These are phyloP conservation scores for Bombylius discolor DNA, from an alignment of 2,888 invertebrate species.

Conservation along the genomic window DNA sequence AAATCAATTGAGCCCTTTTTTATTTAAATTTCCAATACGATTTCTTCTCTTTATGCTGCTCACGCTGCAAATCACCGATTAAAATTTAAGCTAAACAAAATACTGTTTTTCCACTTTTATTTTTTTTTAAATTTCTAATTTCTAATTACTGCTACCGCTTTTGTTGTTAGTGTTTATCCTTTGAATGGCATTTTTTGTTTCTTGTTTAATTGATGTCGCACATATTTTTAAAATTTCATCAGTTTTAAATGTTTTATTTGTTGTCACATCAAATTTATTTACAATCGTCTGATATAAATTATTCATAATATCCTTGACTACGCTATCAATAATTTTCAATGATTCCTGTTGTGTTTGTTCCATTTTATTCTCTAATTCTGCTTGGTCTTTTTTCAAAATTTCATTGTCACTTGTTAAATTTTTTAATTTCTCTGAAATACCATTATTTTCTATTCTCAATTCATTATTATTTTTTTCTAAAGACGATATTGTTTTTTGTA, in stretches of 20 bases:
- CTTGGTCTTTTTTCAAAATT: neutral
- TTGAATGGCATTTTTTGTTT: slow-evolving; percentile 20
- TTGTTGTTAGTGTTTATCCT: neutral
- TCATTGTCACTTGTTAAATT: neutral
- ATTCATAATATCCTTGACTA: slow-evolving; percentile 23
- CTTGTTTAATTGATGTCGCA: slow-evolving; percentile 20
- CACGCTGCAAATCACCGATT: too few species aligned
- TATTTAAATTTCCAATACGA: too few species aligned
- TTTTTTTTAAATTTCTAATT: too few species aligned
- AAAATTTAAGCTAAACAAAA: too few species aligned
- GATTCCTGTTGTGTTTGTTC: neutral
- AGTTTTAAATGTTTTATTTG: slow-evolving; percentile 8
- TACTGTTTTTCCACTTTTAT: too few species aligned
- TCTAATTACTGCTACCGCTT: too few species aligned
- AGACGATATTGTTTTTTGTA: neutral
- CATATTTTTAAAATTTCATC: slow-evolving; percentile 18
- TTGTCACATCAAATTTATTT: slow-evolving; percentile 14
- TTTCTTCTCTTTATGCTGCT: too few species aligned
- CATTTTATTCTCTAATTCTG: neutral
- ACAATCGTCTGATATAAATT: slow-evolving; percentile 21
- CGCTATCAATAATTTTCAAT: slow-evolving; percentile 2
- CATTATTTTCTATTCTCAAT: neutral
- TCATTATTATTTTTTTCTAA: neutral
- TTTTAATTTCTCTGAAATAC: neutral
- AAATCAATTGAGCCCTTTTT: too few species aligned